phyloP scores from a whole-genome alignment of 1,140 invertebrate species.

The Caenorhabditis brenneri region DNA sequence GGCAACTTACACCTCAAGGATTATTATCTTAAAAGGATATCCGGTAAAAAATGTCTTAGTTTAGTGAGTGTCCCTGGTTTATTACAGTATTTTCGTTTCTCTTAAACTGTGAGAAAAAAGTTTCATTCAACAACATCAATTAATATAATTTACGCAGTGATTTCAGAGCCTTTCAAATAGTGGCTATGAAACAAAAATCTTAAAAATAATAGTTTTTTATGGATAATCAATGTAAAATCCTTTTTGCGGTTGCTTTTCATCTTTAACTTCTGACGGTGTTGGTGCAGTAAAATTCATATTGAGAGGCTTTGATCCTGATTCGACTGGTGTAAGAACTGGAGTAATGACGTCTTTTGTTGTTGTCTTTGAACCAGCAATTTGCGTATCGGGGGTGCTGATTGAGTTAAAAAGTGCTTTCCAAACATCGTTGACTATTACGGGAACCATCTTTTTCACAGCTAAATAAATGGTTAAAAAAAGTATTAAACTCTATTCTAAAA shows the following conservation, averaged over 20 bases:
- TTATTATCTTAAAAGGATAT: no score
- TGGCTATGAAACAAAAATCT: background rate
- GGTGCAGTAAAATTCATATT: background rate
- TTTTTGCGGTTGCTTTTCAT: background rate
- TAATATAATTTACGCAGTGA: constrained; percentile 19
- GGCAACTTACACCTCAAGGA: no score
- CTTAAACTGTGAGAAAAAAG: no score
- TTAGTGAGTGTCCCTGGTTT: no score
- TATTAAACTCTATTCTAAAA: background rate
- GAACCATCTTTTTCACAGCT: constrained; percentile 38
- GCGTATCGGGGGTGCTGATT: background rate
- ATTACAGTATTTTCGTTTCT: no score
- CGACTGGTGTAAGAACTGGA: background rate
- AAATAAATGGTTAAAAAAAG: background rate
- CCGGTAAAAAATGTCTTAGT: no score
- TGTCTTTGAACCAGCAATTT: background rate
- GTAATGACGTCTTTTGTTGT: background rate
- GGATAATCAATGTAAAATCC: constrained; percentile 34
- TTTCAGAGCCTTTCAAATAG: background rate
- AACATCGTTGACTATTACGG: constrained; percentile 8
- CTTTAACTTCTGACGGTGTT: background rate
- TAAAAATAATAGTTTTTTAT: background rate
- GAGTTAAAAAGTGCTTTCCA: constrained; percentile 13
- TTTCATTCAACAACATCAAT: background rate
- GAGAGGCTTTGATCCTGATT: background rate